phyloP scores from a whole-genome alignment of 2,888 invertebrate genomes.

The Empis stercorea region DNA sequence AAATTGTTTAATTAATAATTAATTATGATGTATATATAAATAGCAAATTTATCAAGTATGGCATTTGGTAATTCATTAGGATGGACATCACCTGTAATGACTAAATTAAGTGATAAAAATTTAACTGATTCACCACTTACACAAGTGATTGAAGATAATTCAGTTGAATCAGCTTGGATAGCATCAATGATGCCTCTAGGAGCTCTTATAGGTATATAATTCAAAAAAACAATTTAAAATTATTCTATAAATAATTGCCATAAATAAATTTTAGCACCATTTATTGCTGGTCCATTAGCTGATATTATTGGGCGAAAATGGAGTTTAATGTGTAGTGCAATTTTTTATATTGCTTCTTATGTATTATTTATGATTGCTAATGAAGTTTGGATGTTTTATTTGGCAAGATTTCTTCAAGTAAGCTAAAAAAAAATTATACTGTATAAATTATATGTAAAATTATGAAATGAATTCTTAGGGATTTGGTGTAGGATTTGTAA shows the following conservation, averaged over 20 bases:
- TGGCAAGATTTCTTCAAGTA: conserved; percentile 32
- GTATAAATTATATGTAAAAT: neutral
- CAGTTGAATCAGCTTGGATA: conserved; percentile 56
- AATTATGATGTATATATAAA: no score
- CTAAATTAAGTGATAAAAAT: conserved; percentile 39
- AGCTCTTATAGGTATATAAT: conserved; percentile 44
- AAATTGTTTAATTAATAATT: neutral
- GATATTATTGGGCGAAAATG: conserved; percentile 57
- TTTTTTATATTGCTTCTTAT: conserved; percentile 60
- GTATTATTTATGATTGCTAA: conserved; percentile 47
- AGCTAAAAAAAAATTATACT: neutral
- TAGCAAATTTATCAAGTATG: conserved; percentile 56
- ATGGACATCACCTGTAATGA: conserved; percentile 62
- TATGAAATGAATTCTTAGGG: conserved; percentile 33
- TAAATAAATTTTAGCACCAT: conserved; percentile 41
- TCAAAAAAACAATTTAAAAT: neutral
- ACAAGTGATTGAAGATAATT: conserved; percentile 33
- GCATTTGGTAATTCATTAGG: conserved; percentile 56
- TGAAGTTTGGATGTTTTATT: conserved; percentile 44
- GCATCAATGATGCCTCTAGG: conserved; percentile 58
- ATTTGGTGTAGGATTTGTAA: conserved; percentile 51
- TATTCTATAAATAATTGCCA: neutral
- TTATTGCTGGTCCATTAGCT: conserved; percentile 53
- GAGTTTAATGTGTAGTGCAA: conserved; percentile 48
- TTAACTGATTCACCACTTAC: conserved; percentile 38